Evolutionary conservation across 2,888 invertebrate species (phyloP).

Genomic region (Timema cristinae): DNA sequence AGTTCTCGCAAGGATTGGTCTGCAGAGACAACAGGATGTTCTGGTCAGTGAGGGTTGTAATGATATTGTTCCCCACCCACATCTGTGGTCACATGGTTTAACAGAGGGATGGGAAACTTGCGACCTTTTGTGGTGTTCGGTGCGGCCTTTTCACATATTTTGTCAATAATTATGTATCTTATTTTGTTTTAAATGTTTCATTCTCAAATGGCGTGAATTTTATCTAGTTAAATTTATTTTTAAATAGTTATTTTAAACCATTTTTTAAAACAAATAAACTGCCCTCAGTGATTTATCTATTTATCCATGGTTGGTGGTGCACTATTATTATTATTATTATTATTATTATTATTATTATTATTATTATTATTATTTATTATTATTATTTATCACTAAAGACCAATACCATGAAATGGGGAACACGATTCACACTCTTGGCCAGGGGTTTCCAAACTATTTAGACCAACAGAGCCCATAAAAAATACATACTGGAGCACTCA

Average conservation of each 20-base stretch:
- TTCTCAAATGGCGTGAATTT: not conserved
- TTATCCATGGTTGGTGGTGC: not conserved
- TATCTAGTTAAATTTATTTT: no score
- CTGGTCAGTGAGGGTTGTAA: not conserved
- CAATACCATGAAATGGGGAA: no score
- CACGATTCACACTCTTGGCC: no score
- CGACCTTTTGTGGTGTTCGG: no score
- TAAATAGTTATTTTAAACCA: not conserved
- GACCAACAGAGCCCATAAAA: no score
- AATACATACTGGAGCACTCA: no score
- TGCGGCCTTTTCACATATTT: no score
- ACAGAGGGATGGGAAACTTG: no score
- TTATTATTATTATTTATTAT: not conserved
- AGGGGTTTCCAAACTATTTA: no score
- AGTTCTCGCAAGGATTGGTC: slow-evolving; percentile 69
- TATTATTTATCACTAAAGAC: not conserved
- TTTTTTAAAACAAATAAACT: not conserved
- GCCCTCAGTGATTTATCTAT: not conserved
- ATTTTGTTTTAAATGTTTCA: not conserved
- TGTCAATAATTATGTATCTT: slow-evolving; percentile 1
- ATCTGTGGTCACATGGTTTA: no score
- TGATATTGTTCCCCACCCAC: not conserved
- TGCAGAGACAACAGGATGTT: slow-evolving; percentile 31
- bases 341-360: no score
- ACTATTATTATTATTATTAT: no score